Evolutionary conservation across 64 coral and sea anemone species (phyloP).

Genomic region (Montipora foliosa): DNA sequence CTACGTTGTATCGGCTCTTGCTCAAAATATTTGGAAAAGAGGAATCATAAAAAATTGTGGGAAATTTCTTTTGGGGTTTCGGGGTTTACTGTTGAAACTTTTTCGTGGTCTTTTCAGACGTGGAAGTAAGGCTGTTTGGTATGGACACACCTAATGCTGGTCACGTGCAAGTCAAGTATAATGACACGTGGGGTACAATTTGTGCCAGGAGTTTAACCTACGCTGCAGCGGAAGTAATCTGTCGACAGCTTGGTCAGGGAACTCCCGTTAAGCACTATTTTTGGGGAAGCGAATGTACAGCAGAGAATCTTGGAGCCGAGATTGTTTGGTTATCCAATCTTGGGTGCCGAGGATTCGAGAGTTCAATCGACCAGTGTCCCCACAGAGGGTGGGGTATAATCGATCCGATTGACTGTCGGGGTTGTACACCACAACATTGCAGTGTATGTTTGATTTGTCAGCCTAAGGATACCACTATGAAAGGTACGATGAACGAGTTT

Average conservation of each 20-base stretch:
- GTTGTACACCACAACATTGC: constrained; percentile 1
- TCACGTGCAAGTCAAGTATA: constrained; percentile 49
- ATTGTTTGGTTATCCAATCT: constrained; percentile 14
- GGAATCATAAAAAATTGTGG: too few species aligned
- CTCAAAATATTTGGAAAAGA: too few species aligned
- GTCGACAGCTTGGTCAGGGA: constrained; percentile 19
- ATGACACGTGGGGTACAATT: constrained; percentile 36
- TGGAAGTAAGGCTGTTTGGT: constrained; percentile 23
- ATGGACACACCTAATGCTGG: neutral
- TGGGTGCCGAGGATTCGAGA: constrained; percentile 25
- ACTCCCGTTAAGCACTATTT: constrained; percentile 4
- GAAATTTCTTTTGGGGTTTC: too few species aligned
- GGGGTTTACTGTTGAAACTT: too few species aligned
- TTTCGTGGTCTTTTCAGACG: neutral
- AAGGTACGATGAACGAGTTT: neutral
- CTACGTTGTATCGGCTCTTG: too few species aligned
- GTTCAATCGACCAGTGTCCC: constrained; percentile 24
- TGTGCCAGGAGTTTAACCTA: neutral
- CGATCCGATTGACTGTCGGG: neutral
- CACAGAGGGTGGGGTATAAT: constrained; percentile 38
- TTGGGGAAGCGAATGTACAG: neutral
- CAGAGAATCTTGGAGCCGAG: constrained; percentile 2
- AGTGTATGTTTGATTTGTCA: constrained; percentile 42
- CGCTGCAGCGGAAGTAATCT: constrained; percentile 19
- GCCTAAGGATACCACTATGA: neutral